Conservation (phyloP, 2,888 invertebrate genomes). For the Drosophila flavopinicola region DNA sequence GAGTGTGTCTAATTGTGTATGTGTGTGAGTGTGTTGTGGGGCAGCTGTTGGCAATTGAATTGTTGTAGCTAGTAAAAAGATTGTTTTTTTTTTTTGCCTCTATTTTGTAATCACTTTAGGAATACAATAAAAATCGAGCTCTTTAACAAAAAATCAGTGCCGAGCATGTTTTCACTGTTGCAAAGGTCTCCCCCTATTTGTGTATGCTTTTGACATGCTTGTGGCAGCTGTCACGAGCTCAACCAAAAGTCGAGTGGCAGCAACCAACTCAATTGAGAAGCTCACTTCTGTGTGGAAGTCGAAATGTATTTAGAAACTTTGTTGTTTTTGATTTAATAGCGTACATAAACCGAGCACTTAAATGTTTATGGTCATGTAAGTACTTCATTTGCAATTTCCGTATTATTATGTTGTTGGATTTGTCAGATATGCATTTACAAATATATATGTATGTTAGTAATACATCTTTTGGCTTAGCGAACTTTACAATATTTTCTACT, state of each 20-base stretch:
- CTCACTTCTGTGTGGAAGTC: not conserved
- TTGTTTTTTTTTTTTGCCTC: conserved; percentile 20
- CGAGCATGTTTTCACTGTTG: not conserved
- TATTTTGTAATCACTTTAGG: conserved; percentile 50
- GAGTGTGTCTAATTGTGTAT: conserved; percentile 6
- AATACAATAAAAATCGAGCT: conserved; percentile 55
- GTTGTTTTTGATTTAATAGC: not conserved
- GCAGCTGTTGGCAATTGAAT: conserved; percentile 16
- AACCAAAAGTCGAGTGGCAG: conserved; percentile 1
- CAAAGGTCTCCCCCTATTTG: not conserved
- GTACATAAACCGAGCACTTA: not conserved
- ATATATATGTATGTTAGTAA: too few relatives aligned
- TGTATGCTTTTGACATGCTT: conserved; percentile 34
- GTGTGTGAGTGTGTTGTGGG: conserved; percentile 16
- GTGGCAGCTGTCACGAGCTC: conserved; percentile 51
- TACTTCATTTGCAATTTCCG: too few relatives aligned
- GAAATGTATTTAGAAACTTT: not conserved
- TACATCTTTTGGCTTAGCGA: too few relatives aligned
- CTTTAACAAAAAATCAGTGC: not conserved
- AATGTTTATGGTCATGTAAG: too few relatives aligned
- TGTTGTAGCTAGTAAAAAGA: conserved; percentile 34
- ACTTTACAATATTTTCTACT: too few relatives aligned
- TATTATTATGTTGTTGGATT: too few relatives aligned
- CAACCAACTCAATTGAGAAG: not conserved
- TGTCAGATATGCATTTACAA: too few relatives aligned